Conservation (phyloP, 1,140 invertebrate species). For the Drosophila repleta region DNA sequence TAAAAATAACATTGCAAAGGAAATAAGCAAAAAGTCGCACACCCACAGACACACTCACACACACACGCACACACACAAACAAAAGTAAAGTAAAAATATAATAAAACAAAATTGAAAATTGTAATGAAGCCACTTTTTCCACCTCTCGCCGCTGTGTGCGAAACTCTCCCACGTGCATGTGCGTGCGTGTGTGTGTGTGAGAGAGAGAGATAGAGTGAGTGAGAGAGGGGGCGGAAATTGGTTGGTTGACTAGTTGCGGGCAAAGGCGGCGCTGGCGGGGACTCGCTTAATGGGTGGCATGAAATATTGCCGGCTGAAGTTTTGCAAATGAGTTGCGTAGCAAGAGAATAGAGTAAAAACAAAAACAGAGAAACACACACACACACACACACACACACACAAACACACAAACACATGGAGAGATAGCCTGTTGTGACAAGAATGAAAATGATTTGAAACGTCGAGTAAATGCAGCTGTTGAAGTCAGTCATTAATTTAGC, state of each 20-base stretch:
- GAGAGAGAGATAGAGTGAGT: slow-evolving; percentile 32
- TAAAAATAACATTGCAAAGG: slow-evolving; percentile 66
- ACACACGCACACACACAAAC: slow-evolving; percentile 18
- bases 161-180: slow-evolving; percentile 15
- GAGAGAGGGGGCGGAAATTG: slow-evolving; percentile 72
- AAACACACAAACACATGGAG: slow-evolving; percentile 26
- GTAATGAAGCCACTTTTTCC: slow-evolving; percentile 79
- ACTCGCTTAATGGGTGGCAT: slow-evolving; percentile 73
- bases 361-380: slow-evolving; percentile 44
- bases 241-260: slow-evolving; percentile 14
- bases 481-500: slow-evolving; percentile 44
- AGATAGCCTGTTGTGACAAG: background rate
- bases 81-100: slow-evolving; percentile 49
- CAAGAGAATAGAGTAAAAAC: slow-evolving; percentile 68
- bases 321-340: slow-evolving; percentile 75
- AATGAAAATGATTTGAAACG: slow-evolving; percentile 18
- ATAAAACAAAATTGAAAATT: slow-evolving; percentile 82
- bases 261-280: slow-evolving; percentile 7
- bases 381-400: slow-evolving; percentile 34
- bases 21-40: slow-evolving; percentile 31
- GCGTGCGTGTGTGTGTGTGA: background rate
- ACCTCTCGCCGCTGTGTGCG: slow-evolving; percentile 20
- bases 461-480: slow-evolving; percentile 33
- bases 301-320: slow-evolving; percentile 80
- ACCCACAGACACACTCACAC: background rate